Conservation (phyloP, 2,113 vertebrate genomes). For the Dicentrarchus labrax region DNA sequence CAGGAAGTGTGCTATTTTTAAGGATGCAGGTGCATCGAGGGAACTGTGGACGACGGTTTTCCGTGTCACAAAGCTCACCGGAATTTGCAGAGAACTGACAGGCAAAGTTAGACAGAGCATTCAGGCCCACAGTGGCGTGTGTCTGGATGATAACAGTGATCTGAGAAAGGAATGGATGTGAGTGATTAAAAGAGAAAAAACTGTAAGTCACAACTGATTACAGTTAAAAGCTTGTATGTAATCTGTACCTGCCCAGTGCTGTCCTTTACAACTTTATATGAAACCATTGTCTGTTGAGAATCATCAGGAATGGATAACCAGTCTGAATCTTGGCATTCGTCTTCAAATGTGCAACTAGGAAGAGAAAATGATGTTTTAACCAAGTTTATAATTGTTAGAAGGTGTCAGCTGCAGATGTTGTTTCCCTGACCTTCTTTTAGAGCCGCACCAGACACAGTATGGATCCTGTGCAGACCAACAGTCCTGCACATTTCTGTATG, state of each 20-base stretch:
- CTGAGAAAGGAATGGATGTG: too few relatives aligned
- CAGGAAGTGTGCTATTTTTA: too few relatives aligned
- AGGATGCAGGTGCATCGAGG: too few relatives aligned
- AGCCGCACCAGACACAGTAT: constrained; percentile 92
- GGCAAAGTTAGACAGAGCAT: too few relatives aligned
- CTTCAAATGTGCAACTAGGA: constrained; percentile 75
- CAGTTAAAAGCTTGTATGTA: background rate
- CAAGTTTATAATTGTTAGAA: background rate
- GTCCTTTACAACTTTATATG: constrained; percentile 52
- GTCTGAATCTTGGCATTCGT: constrained; percentile 69
- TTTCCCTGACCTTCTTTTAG: constrained; percentile 63
- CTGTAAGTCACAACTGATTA: background rate
- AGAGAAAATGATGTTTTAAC: background rate
- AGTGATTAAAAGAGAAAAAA: background rate
- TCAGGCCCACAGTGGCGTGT: too few relatives aligned
- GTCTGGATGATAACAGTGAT: too few relatives aligned
- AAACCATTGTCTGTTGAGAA: constrained; percentile 64
- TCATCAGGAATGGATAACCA: constrained; percentile 78
- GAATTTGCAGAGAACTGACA: too few relatives aligned
- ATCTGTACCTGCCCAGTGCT: constrained; percentile 57
- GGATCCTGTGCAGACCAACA: constrained; percentile 91
- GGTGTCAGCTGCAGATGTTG: background rate
- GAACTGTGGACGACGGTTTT: too few relatives aligned
- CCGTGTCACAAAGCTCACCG: too few relatives aligned
- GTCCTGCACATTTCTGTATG: constrained; percentile 73